Base-by-base conservation (phyloP, 2,797 vertebrate genomes). In the Halcyon smyrnensis region DNA sequence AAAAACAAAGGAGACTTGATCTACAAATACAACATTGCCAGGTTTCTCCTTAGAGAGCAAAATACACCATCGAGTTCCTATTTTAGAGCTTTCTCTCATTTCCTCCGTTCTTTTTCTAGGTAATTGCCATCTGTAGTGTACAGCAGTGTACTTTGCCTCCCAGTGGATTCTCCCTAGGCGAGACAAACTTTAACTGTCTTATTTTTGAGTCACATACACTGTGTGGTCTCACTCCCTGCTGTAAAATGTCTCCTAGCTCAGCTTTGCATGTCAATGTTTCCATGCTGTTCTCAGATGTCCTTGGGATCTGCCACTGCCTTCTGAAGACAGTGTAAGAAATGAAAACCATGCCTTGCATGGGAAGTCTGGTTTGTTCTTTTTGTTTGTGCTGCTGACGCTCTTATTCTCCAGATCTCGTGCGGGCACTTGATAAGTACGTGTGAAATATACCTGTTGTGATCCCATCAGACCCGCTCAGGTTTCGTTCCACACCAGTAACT, bases 151-250 rank as follows among this genome's bases (percentile, higher is more conserved):
- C 78, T 91, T 91, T 89, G 84, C 37, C 75, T 92, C 89, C 79
- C 87, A 56, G 65, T 78, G 82, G 69, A 71, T 81, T 91, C 79
- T 93, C 62, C 65, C 75, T 51, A 91, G 92, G 82, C 50, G 20
- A 86, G 79, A 62, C 57, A 90, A 83, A 69, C 76, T 92, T 77
- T 28, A 80, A 60, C 48, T 69, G 37, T 65, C 84, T 80, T 53
- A 15, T 79, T 96, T 92, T 68, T 78, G 79, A 81, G 79, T 34
- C 37, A 0, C 5, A 2, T 9, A 4, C 37, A 8, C n/a, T 43
- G 45, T 50, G 45, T 3, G 17, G 87, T 65, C 73, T 56, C 18
- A 11, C 50, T 93, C 46, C 89, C 87, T 37, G 87, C 84, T 85
- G 82, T 71, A 65, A 69, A 63, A 78, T 15, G 69, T 41, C 65